A percentile compares a stretch with the other conserved stretches of the same genome.
These are phyloP conservation scores for Todiramphus saurophagus DNA, from an alignment of 2,113 vertebrate species.

Conservation along the genomic window DNA sequence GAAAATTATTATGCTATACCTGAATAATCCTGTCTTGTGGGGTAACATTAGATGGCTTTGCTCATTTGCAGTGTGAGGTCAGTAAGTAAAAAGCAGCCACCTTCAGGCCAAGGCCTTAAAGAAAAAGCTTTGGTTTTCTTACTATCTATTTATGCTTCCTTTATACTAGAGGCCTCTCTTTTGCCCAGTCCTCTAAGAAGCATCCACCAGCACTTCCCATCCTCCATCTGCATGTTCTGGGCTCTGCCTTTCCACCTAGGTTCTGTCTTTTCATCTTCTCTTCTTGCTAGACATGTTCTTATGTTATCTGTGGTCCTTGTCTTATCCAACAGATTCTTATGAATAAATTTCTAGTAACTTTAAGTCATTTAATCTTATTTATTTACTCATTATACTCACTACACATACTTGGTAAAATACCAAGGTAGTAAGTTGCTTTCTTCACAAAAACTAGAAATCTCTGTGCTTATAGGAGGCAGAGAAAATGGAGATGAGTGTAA, in stretches of 20 bases:
- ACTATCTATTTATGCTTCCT: background rate
- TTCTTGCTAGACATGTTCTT: background rate
- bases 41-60: background rate
- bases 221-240: background rate
- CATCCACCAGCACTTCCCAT: background rate
- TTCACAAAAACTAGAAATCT: background rate
- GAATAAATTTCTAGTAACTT: background rate
- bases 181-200: background rate
- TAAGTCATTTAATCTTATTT: background rate
- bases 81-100: background rate
- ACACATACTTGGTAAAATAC: background rate
- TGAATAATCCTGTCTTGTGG: conserved; percentile 7
- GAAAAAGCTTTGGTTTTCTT: background rate
- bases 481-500: background rate
- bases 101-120: background rate
- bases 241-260: background rate
- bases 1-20: background rate
- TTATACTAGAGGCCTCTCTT: background rate
- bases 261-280: background rate
- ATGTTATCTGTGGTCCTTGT: background rate
- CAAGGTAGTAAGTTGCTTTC: background rate
- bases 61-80: background rate
- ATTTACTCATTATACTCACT: background rate
- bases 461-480: background rate
- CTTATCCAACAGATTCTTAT: background rate